These are phyloP conservation scores for Diglossa cyanea DNA, from an alignment of 2,797 vertebrate genomes.

Conservation along the genomic window DNA sequence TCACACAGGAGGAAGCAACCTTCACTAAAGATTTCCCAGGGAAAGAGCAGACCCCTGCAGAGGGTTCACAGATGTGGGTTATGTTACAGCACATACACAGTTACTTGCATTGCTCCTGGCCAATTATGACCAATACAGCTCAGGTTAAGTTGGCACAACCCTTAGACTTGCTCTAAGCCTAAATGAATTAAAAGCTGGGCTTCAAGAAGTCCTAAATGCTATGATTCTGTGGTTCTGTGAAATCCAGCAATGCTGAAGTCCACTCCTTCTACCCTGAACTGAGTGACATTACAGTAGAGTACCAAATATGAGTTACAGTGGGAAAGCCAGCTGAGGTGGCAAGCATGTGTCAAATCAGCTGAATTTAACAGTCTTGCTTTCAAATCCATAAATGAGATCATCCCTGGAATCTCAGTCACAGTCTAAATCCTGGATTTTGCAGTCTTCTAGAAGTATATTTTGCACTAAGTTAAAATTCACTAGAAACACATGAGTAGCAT, in stretches of 20 bases:
- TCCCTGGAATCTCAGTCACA: background rate
- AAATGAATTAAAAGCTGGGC: background rate
- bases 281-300: background rate
- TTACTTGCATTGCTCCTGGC: background rate
- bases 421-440: background rate
- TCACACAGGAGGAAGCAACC: conserved; percentile 19
- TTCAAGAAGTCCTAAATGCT: background rate
- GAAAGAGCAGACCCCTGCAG: background rate
- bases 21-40: background rate
- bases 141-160: background rate
- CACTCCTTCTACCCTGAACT: background rate
- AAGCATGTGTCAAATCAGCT: background rate
- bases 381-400: background rate
- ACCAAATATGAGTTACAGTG: background rate
- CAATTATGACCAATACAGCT: background rate
- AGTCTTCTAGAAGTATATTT: background rate
- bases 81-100: background rate
- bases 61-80: conserved; percentile 2
- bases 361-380: background rate
- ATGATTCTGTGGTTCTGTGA: background rate
- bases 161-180: background rate
- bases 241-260: background rate
- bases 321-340: background rate
- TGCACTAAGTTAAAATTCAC: background rate
- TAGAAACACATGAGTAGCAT: background rate